These are phyloP conservation scores for Glaucomys volans DNA, from an alignment of 2,113 vertebrate species.

Conservation along the genomic window DNA sequence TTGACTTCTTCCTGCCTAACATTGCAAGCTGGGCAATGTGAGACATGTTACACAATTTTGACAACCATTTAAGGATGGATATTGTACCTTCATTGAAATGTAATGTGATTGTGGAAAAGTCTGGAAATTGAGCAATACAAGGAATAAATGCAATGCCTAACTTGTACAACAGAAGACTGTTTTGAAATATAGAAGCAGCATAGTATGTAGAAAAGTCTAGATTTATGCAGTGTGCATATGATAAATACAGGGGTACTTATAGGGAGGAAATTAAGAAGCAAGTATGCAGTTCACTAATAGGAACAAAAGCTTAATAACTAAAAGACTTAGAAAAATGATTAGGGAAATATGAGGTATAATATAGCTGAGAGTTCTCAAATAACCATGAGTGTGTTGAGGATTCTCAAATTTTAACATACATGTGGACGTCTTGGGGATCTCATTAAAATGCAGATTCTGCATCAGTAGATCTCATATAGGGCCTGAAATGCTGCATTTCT, in stretches of 20 bases:
- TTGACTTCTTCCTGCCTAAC: background rate
- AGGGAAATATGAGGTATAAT: background rate
- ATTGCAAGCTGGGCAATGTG: background rate
- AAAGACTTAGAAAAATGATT: background rate
- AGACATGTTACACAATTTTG: background rate
- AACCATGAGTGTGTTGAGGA: background rate
- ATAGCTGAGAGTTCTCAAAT: background rate
- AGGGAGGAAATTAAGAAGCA: background rate
- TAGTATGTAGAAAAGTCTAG: background rate
- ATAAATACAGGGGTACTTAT: background rate
- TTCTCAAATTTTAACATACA: background rate
- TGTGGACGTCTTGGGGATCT: background rate
- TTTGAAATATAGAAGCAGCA: background rate
- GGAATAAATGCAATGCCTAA: background rate
- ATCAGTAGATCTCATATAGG: background rate
- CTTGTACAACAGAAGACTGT: background rate
- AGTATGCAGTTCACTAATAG: background rate
- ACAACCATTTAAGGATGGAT: slow-evolving; percentile 26
- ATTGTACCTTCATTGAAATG: background rate
- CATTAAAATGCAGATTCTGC: background rate
- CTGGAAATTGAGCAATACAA: background rate
- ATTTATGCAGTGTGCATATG: background rate
- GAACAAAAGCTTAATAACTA: background rate
- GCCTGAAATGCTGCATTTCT: background rate
- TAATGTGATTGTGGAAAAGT: background rate